Base-by-base conservation (phyloP, 2,113 vertebrate species). In the Chamaea fasciata region DNA sequence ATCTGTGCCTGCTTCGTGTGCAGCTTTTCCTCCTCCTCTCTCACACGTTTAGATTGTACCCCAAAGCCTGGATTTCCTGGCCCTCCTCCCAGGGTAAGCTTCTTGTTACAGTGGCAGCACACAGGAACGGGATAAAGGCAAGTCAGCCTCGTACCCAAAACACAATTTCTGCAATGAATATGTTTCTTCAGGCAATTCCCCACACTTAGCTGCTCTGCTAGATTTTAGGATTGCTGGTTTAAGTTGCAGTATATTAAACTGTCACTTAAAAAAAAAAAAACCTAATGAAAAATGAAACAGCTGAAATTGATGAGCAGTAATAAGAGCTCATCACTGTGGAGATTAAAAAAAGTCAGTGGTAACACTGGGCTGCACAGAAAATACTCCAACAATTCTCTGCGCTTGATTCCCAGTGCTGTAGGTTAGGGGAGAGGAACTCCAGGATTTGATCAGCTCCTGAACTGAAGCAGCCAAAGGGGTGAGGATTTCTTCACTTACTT, bases 1-100 rank as follows among this genome's bases (percentile, higher is more conserved):
- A 92, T 95, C 95, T 97, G 92, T 94, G 94, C 89, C 83, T 94
- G 88, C 91, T 83, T n/a, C 47, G 80, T 5, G 74, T 56, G 79
- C 92, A 90, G 95, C 82, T 86, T 93, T 44, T 37, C 88, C 90
- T 94, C 84, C 90, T 94, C 90, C 88, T 96, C 84, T 42, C 79
- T 89, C 85, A 41, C 87, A 83, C 37, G 75, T 12, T 80, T 6
- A 33, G 15, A 31, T 17, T 56, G 60, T 71, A 47, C 85, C 95
- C 92, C 85, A 93, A 90, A 90, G 85, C 88, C 79, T 82, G 0
- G 2, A 24, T 78, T 91, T 89, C 62, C 88, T 93, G 90, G 96
- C 90, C 46, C 37, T 95, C 57, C 67, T 94, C 90, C 91, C 75
- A 83, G 75, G 67, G 56, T 8, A 37, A 37, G 62, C 41, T 82